Base-by-base conservation (phyloP, 1,140 invertebrate species). In the Drosophila ercepeae region DNA sequence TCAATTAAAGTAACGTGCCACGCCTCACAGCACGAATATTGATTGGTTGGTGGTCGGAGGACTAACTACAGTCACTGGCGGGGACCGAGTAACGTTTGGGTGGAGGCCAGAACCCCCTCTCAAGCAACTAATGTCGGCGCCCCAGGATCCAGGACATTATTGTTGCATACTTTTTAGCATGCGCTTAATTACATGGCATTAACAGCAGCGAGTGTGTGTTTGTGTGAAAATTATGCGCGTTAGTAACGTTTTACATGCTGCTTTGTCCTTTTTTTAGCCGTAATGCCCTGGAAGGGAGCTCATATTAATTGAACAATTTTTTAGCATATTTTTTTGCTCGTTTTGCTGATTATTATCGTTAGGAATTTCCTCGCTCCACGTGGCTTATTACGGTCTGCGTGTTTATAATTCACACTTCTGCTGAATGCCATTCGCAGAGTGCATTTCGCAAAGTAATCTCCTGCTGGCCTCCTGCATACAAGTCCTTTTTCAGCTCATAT, bases 281-380 rank as follows among this genome's bases (percentile, higher is more conserved):
- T 9, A 11, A 9, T n/a, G 19, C 48, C 32, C 13, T 0, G 21
- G 21, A 75, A 72, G 67, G 50, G 44, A 60, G 81, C 76, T 81
- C 76, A 53, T 74, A 86, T 76, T 84, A 84, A 84, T 84, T 84
- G 81, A 84, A 84, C 81, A 73, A 81, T 84, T 84, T 86, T 84
- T 84, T 68, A 68, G 61, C 60, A 44, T 51, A 60, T 72, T 55
- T 57, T 81, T 74, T 75, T 73, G 60, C 76, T 70, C 61, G 67
- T 79, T 84, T 73, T 54, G 44, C 49, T 60, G 81, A 84, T 86
- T 72, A 76, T 70, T 81, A 84, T 84, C 81, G 67, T 58, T 58
- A 13, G 61, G 51, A 49, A 41, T 53, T 72, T 68, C 49, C 51
- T 59, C 60, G 41, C 59, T 45, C 42, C 64, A 70, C 73, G 48